Base-by-base conservation (phyloP, 2,888 invertebrate species). In the Apodemia mormo region DNA sequence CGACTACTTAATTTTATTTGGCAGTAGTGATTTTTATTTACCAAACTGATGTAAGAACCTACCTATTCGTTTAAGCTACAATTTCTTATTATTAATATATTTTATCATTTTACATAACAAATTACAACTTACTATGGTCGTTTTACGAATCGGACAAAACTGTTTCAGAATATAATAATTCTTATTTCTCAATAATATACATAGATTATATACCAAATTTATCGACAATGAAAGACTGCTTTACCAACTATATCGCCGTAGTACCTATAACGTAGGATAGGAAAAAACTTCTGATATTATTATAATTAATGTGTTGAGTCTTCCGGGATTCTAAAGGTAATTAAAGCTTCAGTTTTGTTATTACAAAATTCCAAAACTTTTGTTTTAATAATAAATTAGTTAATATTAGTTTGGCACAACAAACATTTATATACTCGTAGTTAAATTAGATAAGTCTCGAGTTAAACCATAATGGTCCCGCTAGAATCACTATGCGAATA, bases 1-100 rank as follows among this genome's bases (percentile, higher is more conserved):
- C 89, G 88, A 83, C 86, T 89, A 90, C 87, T 88, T 90, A 90
- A 77, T 80, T 82, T 85, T 89, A 89, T 85, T 84, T 91, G 92
- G 92, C 92, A 92, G 92, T 92, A 88, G 84, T 89, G 88, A 87
- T 85, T 85, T 49, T 82, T 85, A 84, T 78, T 79, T 85, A 86
- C 86, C 83, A 85, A 86, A 85, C 85, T 82, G 85, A 83, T 85
- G 76, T 82, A 75, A 77, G 74, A 72, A 72, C 70, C 76, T 78
- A 85, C 68, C 77, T 79, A 86, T 82, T 83, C 85, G 82, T 82
- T 54, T 22, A 84, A 81, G 79, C 88, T 90, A 90, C 82, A 71
- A 83, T 71, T 22, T 77, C 85, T 86, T 90, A 86, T 80, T 82
- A 33, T 84, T 73, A 79, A 82, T 85, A 78, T 78, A 85, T 85